Percentiles rank a stretch among this genome's conserved stretches.
Conservation (phyloP, 2,888 invertebrate genomes). For the Drosophila antonietae region DNA sequence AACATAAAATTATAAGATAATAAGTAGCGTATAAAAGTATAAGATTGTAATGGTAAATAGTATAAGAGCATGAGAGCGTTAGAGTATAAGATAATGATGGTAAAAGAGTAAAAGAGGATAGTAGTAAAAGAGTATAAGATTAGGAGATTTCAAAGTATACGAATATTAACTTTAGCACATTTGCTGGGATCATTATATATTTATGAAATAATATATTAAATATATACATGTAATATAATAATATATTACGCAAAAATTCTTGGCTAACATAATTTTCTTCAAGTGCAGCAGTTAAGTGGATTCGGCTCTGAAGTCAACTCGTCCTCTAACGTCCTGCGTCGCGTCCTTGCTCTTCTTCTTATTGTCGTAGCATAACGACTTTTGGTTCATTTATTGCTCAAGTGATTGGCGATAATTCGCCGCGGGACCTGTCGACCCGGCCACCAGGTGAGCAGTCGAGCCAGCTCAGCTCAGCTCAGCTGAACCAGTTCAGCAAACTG, state of each 20-base stretch:
- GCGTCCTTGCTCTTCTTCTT: slow-evolving; percentile 30
- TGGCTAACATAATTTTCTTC: not conserved
- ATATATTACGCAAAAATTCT: not conserved
- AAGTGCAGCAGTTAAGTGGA: slow-evolving; percentile 33
- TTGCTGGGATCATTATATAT: no score
- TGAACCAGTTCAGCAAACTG: slow-evolving; percentile 15
- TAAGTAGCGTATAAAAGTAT: not conserved
- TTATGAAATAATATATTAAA: not conserved
- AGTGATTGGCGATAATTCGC: slow-evolving; percentile 71
- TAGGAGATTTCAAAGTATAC: not conserved
- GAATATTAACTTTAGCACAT: no score
- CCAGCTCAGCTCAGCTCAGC: slow-evolving; percentile 9
- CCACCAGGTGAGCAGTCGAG: slow-evolving; percentile 21
- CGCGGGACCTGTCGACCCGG: slow-evolving; percentile 94
- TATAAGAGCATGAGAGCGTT: not conserved
- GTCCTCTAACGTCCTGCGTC: not conserved
- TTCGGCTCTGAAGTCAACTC: slow-evolving; percentile 17
- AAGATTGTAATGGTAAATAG: not conserved
- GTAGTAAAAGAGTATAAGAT: not conserved
- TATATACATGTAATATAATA: no score
- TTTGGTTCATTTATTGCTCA: slow-evolving; percentile 69
- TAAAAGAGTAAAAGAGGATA: not conserved
- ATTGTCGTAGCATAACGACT: slow-evolving; percentile 59
- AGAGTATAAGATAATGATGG: no score
- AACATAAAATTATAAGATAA: not conserved